Conservation (phyloP, 2,888 invertebrate genomes). For the Ganaspis brasiliensis region DNA sequence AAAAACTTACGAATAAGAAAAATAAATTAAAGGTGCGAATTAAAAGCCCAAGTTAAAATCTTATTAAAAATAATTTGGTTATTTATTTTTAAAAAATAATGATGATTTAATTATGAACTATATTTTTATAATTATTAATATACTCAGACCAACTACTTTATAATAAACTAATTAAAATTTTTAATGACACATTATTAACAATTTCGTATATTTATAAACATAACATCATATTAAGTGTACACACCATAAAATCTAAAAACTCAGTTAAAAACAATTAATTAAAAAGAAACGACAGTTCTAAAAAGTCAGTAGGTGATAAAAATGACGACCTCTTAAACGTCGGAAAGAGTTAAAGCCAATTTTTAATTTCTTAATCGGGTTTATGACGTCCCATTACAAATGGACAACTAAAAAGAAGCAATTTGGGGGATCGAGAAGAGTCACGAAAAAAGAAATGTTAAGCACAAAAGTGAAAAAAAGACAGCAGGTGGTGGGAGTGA, state of each 20-base stretch:
- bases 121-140: no score
- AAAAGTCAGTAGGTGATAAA: conserved; percentile 11
- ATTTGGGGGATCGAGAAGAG: neutral
- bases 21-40: neutral
- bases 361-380: conserved; percentile 39
- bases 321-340: conserved; percentile 31
- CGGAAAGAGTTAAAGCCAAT: conserved; percentile 5
- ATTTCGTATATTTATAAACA: no score
- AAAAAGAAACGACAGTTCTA: neutral
- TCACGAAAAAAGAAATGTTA: conserved; percentile 3
- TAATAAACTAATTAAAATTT: no score
- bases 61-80: no score
- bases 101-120: no score
- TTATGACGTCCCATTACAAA: conserved; percentile 39
- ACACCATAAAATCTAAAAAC: no score
- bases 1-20: conserved; percentile 25
- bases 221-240: neutral
- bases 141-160: no score
- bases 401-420: conserved; percentile 11
- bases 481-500: conserved; percentile 59
- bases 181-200: no score
- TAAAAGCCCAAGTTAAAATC: no score
- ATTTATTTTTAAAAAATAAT: no score
- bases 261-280: neutral
- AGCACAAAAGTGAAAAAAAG: conserved; percentile 22